phyloP scores from a whole-genome alignment of 2,888 invertebrate species.

The Xestia ashworthii region DNA sequence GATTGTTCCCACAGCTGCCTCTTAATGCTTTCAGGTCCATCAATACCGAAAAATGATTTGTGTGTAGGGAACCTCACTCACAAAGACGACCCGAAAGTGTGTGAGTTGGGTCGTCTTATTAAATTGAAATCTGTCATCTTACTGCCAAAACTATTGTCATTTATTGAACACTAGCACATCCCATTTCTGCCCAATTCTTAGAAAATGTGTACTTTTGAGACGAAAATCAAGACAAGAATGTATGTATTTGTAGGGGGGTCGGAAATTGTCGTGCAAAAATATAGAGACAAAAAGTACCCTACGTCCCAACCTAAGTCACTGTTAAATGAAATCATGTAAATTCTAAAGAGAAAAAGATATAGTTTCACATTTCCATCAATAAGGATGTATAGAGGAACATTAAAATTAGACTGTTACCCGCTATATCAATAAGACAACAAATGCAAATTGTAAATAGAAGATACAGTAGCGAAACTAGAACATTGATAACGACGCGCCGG shows the following conservation, averaged over 20 bases:
- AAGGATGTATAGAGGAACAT: neutral
- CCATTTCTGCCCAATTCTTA: neutral
- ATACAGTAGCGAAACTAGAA: conserved; percentile 42
- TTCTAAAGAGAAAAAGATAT: neutral
- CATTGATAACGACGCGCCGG: conserved; percentile 39
- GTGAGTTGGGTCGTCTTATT: conserved; percentile 40
- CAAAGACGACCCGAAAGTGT: neutral
- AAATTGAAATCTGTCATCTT: conserved; percentile 44
- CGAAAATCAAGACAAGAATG: neutral
- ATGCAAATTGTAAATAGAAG: conserved; percentile 5
- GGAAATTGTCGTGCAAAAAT: neutral
- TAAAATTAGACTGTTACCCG: neutral
- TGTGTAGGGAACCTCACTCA: conserved; percentile 8
- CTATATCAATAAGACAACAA: neutral
- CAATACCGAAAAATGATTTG: conserved; percentile 2
- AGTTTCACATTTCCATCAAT: neutral
- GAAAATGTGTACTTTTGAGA: neutral
- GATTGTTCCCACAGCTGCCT: neutral
- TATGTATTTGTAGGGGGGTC: neutral
- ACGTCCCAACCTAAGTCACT: neutral
- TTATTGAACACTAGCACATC: conserved; percentile 14
- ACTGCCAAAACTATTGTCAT: conserved; percentile 23
- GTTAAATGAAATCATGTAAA: neutral
- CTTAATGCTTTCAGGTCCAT: neutral
- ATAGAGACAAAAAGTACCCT: neutral